Evolutionary conservation across 2,888 invertebrate species (phyloP), one percentile per base, ranked within the genome.

Genomic region (Ochlodes sylvanus): DNA sequence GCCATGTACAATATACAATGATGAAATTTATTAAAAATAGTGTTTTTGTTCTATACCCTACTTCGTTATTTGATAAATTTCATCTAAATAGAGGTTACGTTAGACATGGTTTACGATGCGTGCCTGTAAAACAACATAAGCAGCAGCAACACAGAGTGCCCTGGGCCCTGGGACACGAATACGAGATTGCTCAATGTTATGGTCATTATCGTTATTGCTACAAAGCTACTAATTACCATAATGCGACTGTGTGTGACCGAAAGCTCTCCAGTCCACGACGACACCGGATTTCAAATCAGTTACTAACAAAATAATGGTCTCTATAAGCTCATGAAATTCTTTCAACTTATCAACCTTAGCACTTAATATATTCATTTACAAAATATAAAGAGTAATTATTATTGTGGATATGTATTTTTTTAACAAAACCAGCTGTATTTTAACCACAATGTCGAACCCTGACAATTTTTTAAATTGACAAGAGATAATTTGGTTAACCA

Each of bases 81-180:
- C 77, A 76, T 79, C 75, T 70, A 76, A 79, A 79, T 76, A 73
- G 76, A 76, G 76, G 74, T 77, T 74, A 71, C 58, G 68, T 70
- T 71, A 14, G n/a, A 41, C 34, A 60, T 60, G 15, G 27, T 27
- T 2, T 27, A 27, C 27, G 5, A 4, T 27, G 27, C 34, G 27
- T 52, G 21, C 27, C n/a, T 58, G 64, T 50, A 50, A 63, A 41
- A 52, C 38, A 50, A 57, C 41, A 17, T 15, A 54, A 66, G 15
- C 12, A 58, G 10, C 52, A 54, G 47, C 52, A 44, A 38, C 38
- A 38, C 38, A 38, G 38, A 38, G 12, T 38, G 38, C 38, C 38
- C 10, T 38, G 38, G 10, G 1, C 10, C 38, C n/a, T n/a, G n/a
- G n/a, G n/a, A n/a, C n/a, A n/a, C n/a, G n/a, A 38, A 38, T 38